These are phyloP conservation scores for Syrphus vitripennis DNA, from an alignment of 2,888 invertebrate genomes.

Conservation along the genomic window DNA sequence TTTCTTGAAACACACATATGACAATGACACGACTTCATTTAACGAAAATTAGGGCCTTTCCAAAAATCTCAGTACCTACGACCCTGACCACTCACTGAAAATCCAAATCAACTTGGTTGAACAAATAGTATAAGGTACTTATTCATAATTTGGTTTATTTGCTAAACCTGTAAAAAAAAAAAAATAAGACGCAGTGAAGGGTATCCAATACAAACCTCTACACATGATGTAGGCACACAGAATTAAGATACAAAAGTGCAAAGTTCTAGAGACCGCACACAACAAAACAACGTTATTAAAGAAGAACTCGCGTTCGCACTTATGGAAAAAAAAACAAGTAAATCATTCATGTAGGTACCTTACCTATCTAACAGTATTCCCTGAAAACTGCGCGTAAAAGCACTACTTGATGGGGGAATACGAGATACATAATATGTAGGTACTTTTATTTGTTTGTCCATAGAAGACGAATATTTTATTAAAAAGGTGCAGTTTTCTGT, in stretches of 20 bases:
- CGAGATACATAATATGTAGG: not conserved
- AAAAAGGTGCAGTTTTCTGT: not conserved
- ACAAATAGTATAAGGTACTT: constrained; percentile 23
- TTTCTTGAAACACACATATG: too few species aligned
- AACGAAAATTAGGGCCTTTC: not conserved
- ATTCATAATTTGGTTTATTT: constrained; percentile 1
- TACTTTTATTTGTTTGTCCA: not conserved
- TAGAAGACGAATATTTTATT: constrained; percentile 31
- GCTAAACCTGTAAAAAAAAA: constrained; percentile 45
- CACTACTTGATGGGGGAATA: not conserved
- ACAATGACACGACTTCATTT: too few species aligned
- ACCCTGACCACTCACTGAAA: not conserved
- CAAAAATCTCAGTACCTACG: not conserved
- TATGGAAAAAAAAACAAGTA: not conserved
- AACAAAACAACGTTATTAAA: not conserved
- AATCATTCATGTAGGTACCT: not conserved
- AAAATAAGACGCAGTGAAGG: constrained; percentile 36
- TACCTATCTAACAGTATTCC: constrained; percentile 33
- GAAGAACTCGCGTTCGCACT: not conserved
- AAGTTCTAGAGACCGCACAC: not conserved
- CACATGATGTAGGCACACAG: not conserved
- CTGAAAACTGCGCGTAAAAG: not conserved
- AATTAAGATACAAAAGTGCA: not conserved
- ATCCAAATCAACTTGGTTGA: constrained; percentile 23
- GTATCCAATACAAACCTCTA: not conserved